phyloP scores from a whole-genome alignment of 2,113 vertebrate genomes.

The Hiodon alosoides region DNA sequence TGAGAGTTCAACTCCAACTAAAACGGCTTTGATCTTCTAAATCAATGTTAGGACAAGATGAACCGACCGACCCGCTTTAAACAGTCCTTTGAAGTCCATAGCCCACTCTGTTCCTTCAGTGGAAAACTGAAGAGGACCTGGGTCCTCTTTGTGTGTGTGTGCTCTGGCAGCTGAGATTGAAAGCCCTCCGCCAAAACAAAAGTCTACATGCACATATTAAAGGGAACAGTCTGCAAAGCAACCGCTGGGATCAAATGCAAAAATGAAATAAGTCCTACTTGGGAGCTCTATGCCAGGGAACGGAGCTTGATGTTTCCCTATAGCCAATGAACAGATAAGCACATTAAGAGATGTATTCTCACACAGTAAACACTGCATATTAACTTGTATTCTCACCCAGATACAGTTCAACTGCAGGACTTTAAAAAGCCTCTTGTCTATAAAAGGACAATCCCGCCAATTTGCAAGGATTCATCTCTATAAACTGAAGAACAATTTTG shows the following conservation, averaged over 20 bases:
- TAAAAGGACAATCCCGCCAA: neutral
- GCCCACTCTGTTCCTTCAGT: no score
- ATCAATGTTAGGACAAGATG: no score
- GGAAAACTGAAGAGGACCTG: no score
- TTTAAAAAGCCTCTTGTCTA: constrained; percentile 53
- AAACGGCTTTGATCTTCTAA: no score
- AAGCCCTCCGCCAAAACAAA: constrained; percentile 42
- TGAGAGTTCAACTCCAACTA: no score
- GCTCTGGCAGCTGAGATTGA: constrained; percentile 45
- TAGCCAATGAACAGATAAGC: constrained; percentile 74
- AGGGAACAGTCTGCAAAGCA: constrained; percentile 51
- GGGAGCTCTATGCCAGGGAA: constrained; percentile 80
- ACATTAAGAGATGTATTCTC: constrained; percentile 57
- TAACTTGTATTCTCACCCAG: no score
- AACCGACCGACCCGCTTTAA: no score
- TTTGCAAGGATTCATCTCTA: no score
- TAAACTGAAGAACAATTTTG: no score
- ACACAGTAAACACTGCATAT: constrained; percentile 62
- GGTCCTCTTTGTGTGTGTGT: constrained; percentile 32
- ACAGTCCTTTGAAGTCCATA: no score
- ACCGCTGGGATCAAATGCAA: constrained; percentile 57
- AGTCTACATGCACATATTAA: constrained; percentile 55
- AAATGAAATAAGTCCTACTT: constrained; percentile 70
- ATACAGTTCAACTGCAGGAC: constrained; percentile 49
- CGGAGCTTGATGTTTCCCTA: constrained; percentile 77